Evolutionary conservation across 2,888 invertebrate genomes (phyloP), one percentile per base, ranked within the genome.

Genomic region (Anorthoa munda): DNA sequence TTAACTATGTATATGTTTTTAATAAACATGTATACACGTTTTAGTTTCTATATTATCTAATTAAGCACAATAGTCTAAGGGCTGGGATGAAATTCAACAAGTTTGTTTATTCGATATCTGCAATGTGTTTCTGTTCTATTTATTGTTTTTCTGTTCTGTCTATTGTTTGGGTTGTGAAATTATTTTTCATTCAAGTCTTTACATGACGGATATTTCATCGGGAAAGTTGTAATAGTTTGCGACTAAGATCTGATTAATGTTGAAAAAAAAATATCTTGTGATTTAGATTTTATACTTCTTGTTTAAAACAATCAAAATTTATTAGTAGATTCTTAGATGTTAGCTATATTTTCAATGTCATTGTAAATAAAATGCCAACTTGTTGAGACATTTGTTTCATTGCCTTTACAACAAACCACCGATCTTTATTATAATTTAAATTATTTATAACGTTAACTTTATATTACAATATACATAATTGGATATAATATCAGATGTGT

Each of bases 351-450:
- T 96, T 95, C 95, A 94, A 95, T 95, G 95, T 96, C 95, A 95
- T 95, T 96, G 96, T 96, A 96, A 96, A 96, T 96, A 96, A 96
- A 96, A 96, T 94, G 96, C 96, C 95, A 96, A 96, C 96, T 96
- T 96, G 96, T 96, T 96, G 96, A 95, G 90, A 89, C 86, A 90
- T 88, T 90, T 90, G 91, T 94, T 94, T 94, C 88, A 93, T 94
- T 94, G 83, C 81, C 71, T 84, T 84, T 84, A 84, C 75, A 89
- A 88, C 84, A 86, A 85, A 83, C 84, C 77, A 82, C 77, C 79
- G 77, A 83, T 85, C 79, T 87, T 87, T 85, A 88, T 77, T 82
- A 88, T 87, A 88, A 87, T 87, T 86, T 84, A 86, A 82, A 78
- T 81, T 85, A 79, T 86, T 86, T 77, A 86, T 82, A 84, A 87